Evolutionary conservation across 1,140 invertebrate species (phyloP), one percentile per base, ranked within the genome.

Genomic region (Bombus soroeensis): DNA sequence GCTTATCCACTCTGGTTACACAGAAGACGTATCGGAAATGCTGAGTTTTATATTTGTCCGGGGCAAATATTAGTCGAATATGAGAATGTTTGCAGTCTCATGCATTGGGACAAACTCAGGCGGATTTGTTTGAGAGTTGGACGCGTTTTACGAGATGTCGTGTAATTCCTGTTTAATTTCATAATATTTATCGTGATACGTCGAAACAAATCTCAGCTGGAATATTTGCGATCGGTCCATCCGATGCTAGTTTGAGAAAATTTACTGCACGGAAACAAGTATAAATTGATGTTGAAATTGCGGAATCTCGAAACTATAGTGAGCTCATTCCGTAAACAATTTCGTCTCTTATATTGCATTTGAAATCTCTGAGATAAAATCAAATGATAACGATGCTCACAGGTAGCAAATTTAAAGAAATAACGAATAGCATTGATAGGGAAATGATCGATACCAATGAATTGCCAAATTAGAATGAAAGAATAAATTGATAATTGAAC

Each of bases 31-130:
- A 47, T 62, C 39, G 39, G 73, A 39, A 62, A 68, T 22, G 25
- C 13, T 4, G 9, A 76, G 72, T 37, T 41, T 68, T 64, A 15
- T 76, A 83, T 83, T 83, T 83, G 41, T 73, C 5, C 10, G 0
- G 9, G 15, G 57, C 62, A 83, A 83, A 83, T 83, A 68, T 83
- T 83, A 68, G 72, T n/a, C 13, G 22, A 47, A 75, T 64, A 34
- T 53, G 73, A 64, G 43, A 34, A 18, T 83, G 72, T 75, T 74
- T 57, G 41, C 41, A 43, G 41, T 75, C 32, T 53, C 57, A 28
- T 66, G 25, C 25, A 18, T 53, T 62, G 22, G 15, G 13, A 53
- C 72, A 66, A 66, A 83, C 25, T 62, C 59, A 22, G 41, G 13
- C 18, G 57, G 57, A 83, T 57, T 83, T 76, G 62, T 76, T 83